Evolutionary conservation across 2,113 vertebrate species (phyloP).

Genomic region (Cnemophilus loriae): DNA sequence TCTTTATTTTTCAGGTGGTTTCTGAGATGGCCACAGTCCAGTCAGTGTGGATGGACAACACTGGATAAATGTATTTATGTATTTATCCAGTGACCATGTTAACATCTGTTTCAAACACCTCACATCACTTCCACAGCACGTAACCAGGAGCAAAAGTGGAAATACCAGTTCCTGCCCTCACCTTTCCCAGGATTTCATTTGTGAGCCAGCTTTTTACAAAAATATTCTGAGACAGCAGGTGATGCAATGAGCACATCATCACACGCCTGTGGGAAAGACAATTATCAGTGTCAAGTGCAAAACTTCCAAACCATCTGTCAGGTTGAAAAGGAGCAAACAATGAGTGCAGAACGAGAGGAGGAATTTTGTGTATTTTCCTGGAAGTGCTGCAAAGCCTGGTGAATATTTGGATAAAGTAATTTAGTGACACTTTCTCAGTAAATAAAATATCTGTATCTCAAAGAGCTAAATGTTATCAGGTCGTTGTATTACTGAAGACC

Average conservation of each 20-base stretch:
- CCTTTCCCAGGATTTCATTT: neutral
- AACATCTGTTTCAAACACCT: neutral
- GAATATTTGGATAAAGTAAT: neutral
- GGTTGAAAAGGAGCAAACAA: neutral
- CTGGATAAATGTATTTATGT: neutral
- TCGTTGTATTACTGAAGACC: neutral
- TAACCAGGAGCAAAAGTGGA: neutral
- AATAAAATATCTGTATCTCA: neutral
- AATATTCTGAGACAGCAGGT: neutral
- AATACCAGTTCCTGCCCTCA: conserved; percentile 9
- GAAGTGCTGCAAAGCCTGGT: neutral
- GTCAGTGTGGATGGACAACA: neutral
- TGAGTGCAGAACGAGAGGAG: neutral
- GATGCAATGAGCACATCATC: neutral
- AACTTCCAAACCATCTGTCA: neutral
- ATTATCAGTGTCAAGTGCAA: neutral
- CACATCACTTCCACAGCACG: neutral
- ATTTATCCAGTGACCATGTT: neutral
- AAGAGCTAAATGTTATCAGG: neutral
- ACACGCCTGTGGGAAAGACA: neutral
- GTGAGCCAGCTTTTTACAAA: neutral
- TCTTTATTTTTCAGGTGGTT: neutral
- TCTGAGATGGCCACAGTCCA: neutral
- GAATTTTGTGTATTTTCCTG: neutral
- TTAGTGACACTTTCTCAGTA: neutral